Evolutionary conservation across 2,888 invertebrate genomes (phyloP), one percentile per base, ranked within the genome.

Genomic region (Cerastis rubricosa): DNA sequence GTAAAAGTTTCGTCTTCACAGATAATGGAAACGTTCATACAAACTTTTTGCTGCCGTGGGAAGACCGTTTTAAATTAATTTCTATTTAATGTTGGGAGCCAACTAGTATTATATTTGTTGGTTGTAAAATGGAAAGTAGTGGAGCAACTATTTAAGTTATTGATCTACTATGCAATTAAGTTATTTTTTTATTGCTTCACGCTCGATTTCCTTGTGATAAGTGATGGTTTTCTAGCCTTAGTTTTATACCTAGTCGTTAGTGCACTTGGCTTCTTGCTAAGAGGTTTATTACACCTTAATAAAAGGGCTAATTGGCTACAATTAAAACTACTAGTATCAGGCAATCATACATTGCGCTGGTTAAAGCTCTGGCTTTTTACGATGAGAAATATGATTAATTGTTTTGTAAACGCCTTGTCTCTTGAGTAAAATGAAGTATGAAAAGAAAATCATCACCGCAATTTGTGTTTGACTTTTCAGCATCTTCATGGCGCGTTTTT

Each of bases 121-220:
- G 89, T 88, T 87, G 87, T 93, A 92, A 93, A 93, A 94, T 89
- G 92, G 93, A 94, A 93, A 94, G 93, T 92, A 85, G 79, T 88
- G 83, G 72, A 86, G 54, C 86, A 76, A 77, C 78, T 84, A 74
- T 87, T 76, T 80, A 49, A 78, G 71, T 81, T 79, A 82, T 80
- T 80, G 82, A 78, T 79, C 78, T 81, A 78, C 66, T 71, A 72
- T 68, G 71, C 76, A 83, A 87, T 87, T 87, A 81, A 76, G 57
- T 64, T 47, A 57, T 69, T 83, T 79, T 79, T 72, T 81, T 81
- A 81, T 76, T 51, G 68, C 74, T 87, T 78, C 59, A 79, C 72
- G 66, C 67, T 87, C 49, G 73, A 81, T 78, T 86, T 76, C 40
- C 54, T 71, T 35, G 29, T 12, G 40, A 54, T 80, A 75, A 57